These are phyloP conservation scores for Neolamprologus kungweensis DNA, from an alignment of 2,113 vertebrate genomes.

Conservation along the genomic window DNA sequence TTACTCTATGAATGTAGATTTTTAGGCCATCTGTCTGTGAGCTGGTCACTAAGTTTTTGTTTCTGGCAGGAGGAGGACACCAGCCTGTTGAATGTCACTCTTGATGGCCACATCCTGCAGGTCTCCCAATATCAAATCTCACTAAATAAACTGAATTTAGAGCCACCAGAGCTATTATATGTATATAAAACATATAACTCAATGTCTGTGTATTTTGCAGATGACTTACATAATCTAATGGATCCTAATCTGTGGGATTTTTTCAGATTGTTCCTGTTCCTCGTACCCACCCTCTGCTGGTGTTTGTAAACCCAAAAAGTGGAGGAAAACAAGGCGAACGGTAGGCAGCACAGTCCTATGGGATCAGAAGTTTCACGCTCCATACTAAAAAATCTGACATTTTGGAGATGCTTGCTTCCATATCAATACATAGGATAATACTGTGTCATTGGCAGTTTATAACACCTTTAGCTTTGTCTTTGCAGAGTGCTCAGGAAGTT, in stretches of 20 bases:
- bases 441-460: background rate
- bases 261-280: constrained; percentile 73
- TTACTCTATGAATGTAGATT: background rate
- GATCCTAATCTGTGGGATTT: background rate
- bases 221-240: background rate
- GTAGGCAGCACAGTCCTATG: constrained; percentile 53
- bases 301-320: constrained; percentile 91
- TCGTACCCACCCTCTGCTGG: constrained; percentile 81
- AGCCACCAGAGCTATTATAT: background rate
- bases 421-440: background rate
- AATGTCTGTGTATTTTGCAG: background rate
- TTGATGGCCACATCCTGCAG: constrained; percentile 79
- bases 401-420: background rate
- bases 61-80: constrained; percentile 65
- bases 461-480: background rate
- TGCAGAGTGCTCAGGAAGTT: constrained; percentile 85
- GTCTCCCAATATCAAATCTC: constrained; percentile 61
- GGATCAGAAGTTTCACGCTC: background rate
- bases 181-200: background rate
- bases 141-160: background rate
- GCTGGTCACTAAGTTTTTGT: background rate
- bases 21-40: background rate
- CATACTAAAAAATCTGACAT: background rate
- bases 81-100: constrained; percentile 65
- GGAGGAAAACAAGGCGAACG: constrained; percentile 88